Conservation (phyloP, 1,140 invertebrate genomes). For the Temnothorax curvispinosus region DNA sequence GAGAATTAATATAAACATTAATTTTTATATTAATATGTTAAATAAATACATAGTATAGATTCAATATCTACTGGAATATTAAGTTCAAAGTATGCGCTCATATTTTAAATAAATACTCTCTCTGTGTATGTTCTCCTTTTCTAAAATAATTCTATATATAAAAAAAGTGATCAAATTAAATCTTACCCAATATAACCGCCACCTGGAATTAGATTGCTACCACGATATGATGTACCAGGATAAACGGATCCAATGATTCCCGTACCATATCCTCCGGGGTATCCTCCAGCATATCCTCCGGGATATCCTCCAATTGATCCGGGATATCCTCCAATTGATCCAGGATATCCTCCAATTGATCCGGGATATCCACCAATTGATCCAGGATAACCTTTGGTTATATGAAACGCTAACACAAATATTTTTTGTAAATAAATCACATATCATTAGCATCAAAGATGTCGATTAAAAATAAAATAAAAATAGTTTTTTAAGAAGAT, state of each 20-base stretch:
- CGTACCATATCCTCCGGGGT: slow-evolving; percentile 65
- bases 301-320: slow-evolving; percentile 67
- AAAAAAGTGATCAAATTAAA: neutral
- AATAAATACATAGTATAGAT: slow-evolving; percentile 6
- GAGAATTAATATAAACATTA: neutral
- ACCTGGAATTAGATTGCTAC: slow-evolving; percentile 58
- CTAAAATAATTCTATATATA: neutral
- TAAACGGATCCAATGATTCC: slow-evolving; percentile 65
- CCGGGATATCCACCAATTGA: too few species aligned
- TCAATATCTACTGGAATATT: neutral
- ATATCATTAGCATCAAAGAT: neutral
- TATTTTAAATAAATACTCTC: neutral
- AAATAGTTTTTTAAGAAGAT: neutral
- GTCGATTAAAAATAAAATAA: neutral
- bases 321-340: slow-evolving; percentile 61
- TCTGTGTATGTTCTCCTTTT: neutral
- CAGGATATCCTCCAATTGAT: too few species aligned
- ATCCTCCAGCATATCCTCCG: slow-evolving; percentile 65
- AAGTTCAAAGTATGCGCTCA: neutral
- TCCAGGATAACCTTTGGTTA: slow-evolving; percentile 71
- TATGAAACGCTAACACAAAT: slow-evolving; percentile 68
- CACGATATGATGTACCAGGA: slow-evolving; percentile 67
- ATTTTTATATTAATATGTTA: neutral
- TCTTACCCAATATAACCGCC: slow-evolving; percentile 72
- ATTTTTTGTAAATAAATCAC: slow-evolving; percentile 8